Percentiles rank a stretch among this genome's conserved stretches.
Conservation (phyloP, 2,888 invertebrate species). For the Eulithis prunata region DNA sequence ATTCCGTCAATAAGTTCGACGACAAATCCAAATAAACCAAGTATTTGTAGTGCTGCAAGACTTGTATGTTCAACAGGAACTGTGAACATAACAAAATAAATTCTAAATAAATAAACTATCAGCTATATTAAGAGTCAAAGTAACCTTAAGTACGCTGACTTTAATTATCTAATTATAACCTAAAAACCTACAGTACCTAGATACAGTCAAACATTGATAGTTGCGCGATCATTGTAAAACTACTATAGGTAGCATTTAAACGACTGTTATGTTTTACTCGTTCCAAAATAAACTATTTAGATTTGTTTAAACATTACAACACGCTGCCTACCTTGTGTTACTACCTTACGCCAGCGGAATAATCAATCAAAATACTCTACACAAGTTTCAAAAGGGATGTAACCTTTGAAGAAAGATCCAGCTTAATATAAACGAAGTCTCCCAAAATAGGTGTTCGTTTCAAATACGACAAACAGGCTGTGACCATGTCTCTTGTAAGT, state of each 20-base stretch:
- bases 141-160: too few species aligned
- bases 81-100: conserved; percentile 47
- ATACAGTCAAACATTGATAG: too few species aligned
- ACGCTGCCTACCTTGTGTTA: too few species aligned
- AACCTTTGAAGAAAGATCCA: conserved; percentile 74
- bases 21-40: conserved; percentile 85
- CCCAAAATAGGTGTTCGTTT: conserved; percentile 81
- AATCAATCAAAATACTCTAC: background rate
- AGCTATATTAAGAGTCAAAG: too few species aligned
- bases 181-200: too few species aligned
- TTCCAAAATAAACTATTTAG: too few species aligned
- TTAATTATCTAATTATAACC: too few species aligned
- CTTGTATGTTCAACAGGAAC: conserved; percentile 75
- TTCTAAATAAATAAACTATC: background rate
- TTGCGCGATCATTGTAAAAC: too few species aligned
- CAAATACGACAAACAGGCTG: conserved; percentile 79
- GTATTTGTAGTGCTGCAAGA: conserved; percentile 81
- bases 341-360: background rate
- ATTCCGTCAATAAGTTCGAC: conserved; percentile 79
- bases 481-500: conserved; percentile 81
- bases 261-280: too few species aligned
- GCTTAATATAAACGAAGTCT: conserved; percentile 83
- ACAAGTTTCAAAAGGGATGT: background rate
- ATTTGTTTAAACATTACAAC: too few species aligned
- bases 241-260: too few species aligned